These are phyloP conservation scores for Cylas formicarius DNA, from an alignment of 1,140 invertebrate genomes.

Conservation along the genomic window DNA sequence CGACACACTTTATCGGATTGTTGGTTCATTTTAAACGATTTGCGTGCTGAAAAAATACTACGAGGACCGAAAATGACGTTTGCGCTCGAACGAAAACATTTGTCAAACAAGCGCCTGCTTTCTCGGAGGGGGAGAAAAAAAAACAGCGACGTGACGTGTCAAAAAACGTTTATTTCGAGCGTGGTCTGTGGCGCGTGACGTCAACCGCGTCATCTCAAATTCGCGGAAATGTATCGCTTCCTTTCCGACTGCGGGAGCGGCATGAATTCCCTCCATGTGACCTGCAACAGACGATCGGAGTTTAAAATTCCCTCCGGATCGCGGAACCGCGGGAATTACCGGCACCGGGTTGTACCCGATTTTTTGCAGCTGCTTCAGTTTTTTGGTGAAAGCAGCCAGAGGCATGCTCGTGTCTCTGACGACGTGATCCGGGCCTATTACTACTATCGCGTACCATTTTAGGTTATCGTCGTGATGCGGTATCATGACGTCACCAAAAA, in stretches of 20 bases:
- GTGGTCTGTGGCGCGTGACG: slow-evolving; percentile 1
- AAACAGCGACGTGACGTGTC: background rate
- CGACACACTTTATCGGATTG: slow-evolving; percentile 34
- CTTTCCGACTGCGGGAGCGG: slow-evolving; percentile 2
- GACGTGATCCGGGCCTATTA: slow-evolving; percentile 41
- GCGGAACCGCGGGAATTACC: slow-evolving; percentile 43
- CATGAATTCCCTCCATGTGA: slow-evolving; percentile 22
- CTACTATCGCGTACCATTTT: slow-evolving; percentile 45
- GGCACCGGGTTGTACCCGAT: slow-evolving; percentile 51
- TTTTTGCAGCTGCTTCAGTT: slow-evolving; percentile 48
- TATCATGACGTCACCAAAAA: slow-evolving; percentile 42
- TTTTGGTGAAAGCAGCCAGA: slow-evolving; percentile 44
- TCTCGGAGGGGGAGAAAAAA: background rate
- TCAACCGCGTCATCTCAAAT: slow-evolving; percentile 13
- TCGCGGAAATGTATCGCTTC: slow-evolving; percentile 12
- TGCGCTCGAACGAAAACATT: slow-evolving; percentile 16
- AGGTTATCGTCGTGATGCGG: slow-evolving; percentile 40
- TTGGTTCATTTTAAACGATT: slow-evolving; percentile 35
- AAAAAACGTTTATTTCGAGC: slow-evolving; percentile 2
- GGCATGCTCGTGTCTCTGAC: slow-evolving; percentile 38
- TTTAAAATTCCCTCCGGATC: too few species aligned
- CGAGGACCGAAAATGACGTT: slow-evolving; percentile 19
- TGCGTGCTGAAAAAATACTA: slow-evolving; percentile 24
- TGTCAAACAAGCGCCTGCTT: slow-evolving; percentile 19
- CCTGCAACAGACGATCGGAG: slow-evolving; percentile 17